Conservation (phyloP, 2,888 invertebrate genomes). For the Neocrepidodera transversa region DNA sequence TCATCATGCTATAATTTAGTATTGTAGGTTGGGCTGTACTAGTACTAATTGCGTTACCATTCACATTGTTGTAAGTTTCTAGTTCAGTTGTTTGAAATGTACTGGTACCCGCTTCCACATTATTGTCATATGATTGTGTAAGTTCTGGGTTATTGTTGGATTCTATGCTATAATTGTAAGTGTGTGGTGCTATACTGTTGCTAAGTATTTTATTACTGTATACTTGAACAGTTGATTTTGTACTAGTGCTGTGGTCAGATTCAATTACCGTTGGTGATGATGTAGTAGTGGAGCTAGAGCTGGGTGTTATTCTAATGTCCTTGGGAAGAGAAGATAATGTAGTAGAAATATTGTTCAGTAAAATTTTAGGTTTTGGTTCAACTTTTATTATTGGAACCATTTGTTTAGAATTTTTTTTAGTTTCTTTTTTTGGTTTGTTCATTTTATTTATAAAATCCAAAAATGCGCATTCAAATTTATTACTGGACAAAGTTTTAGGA, state of each 20-base stretch:
- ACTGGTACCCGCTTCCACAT: too few species aligned
- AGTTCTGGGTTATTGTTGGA: too few species aligned
- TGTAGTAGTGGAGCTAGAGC: neutral
- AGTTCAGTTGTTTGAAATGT: too few species aligned
- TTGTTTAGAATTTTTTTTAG: neutral
- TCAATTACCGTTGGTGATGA: neutral
- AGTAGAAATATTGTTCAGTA: slow-evolving; percentile 15
- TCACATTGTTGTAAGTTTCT: neutral
- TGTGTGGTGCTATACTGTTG: too few species aligned
- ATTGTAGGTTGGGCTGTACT: neutral
- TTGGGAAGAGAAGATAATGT: slow-evolving; percentile 29
- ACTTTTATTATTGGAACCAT: neutral
- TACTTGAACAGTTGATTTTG: too few species aligned
- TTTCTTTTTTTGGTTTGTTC: neutral
- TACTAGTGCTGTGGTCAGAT: too few species aligned
- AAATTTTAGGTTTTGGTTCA: neutral
- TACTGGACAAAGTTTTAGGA: neutral
- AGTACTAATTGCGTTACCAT: neutral
- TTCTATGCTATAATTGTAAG: too few species aligned
- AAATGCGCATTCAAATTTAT: slow-evolving; percentile 46
- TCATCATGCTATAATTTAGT: neutral
- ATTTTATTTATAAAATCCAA: slow-evolving; percentile 43
- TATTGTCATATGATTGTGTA: too few species aligned
- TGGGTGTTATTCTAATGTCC: slow-evolving; percentile 24
- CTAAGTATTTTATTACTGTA: too few species aligned